A percentile compares a stretch with the other conserved stretches of the same genome.
Evolutionary conservation across 2,888 invertebrate species (phyloP).

Genomic region (Deilephila porcellus): DNA sequence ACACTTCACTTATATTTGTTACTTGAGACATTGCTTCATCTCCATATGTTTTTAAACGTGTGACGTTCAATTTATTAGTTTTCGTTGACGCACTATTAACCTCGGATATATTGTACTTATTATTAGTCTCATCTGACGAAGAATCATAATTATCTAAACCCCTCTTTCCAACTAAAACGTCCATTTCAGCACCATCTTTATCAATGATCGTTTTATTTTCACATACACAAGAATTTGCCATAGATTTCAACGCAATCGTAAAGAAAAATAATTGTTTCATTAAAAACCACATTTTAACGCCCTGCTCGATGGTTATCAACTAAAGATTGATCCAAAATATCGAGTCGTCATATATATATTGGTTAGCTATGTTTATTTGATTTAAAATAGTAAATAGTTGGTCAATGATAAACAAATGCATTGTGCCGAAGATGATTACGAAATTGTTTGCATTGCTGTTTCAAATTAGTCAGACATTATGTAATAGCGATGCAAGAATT

Average conservation of each 20-base stretch:
- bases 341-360: not conserved
- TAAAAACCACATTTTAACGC: slow-evolving; percentile 1
- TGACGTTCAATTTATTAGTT: not conserved
- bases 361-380: slow-evolving; percentile 7
- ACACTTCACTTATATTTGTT: slow-evolving; percentile 32
- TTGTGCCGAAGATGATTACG: not conserved
- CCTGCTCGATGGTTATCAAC: not conserved
- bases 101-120: not conserved
- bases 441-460: not conserved
- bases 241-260: not conserved
- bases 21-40: not conserved
- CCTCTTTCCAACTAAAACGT: not conserved
- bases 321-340: not conserved
- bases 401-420: slow-evolving; percentile 7
- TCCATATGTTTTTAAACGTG: not conserved
- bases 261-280: not conserved
- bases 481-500: not conserved
- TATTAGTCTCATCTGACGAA: not conserved
- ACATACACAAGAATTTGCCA: slow-evolving; percentile 4
- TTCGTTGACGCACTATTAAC: not conserved
- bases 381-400: not conserved
- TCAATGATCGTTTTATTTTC: not conserved
- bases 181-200: not conserved
- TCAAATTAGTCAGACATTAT: not conserved
- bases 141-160: not conserved